These are phyloP conservation scores for Lipotes vexillifer DNA, from an alignment of 2,113 vertebrate genomes.

Conservation along the genomic window DNA sequence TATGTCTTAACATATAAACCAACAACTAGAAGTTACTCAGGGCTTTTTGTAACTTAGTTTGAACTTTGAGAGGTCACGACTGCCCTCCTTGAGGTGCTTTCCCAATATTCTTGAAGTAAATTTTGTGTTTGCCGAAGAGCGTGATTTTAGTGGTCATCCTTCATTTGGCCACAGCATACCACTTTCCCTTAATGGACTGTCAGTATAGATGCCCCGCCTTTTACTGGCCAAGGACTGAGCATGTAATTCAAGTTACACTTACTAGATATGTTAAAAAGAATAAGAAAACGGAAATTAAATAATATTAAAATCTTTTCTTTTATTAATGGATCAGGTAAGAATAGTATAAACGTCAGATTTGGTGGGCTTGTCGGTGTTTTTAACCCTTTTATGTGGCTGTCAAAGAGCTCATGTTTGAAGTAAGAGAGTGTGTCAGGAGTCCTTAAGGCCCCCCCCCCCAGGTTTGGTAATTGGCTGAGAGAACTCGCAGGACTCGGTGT, in stretches of 20 bases:
- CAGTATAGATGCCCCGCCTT: not conserved
- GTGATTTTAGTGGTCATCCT: not conserved
- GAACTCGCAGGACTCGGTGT: not conserved
- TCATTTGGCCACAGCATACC: not conserved
- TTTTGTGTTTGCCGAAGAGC: not conserved
- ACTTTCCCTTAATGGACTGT: not conserved
- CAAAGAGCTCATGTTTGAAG: not conserved
- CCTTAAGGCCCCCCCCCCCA: not conserved
- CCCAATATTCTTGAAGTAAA: not conserved
- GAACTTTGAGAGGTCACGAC: not conserved
- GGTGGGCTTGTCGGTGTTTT: not conserved
- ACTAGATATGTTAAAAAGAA: not conserved
- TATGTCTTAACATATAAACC: not conserved
- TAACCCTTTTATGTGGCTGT: not conserved
- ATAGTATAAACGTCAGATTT: not conserved
- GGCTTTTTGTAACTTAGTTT: not conserved
- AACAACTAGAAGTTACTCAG: not conserved
- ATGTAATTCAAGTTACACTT: not conserved
- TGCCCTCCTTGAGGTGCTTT: not conserved
- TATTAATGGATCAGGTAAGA: not conserved
- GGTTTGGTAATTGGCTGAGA: not conserved
- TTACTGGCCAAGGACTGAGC: not conserved
- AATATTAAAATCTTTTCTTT: not conserved
- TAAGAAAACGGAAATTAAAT: not conserved
- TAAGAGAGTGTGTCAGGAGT: not conserved